phyloP scores from a whole-genome alignment of 2,113 vertebrate genomes.

The Hyperoodon ampullatus region DNA sequence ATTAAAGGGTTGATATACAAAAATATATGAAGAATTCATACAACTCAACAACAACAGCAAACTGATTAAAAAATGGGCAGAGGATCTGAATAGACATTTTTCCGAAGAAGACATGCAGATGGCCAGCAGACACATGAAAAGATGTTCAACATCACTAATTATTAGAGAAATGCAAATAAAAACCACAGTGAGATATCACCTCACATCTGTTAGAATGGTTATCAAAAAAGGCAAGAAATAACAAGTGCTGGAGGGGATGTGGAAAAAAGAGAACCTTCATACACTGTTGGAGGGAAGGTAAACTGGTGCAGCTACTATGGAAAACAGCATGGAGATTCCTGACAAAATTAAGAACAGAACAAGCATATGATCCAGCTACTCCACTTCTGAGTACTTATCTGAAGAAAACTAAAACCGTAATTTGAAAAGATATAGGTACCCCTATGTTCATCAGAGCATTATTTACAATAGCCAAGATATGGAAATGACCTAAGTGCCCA shows the following conservation, averaged over 20 bases:
- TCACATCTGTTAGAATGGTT: neutral
- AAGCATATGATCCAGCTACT: neutral
- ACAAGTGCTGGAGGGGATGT: neutral
- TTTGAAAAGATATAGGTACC: neutral
- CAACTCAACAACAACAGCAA: neutral
- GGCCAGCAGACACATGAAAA: neutral
- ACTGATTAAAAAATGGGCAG: neutral
- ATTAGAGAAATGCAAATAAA: neutral
- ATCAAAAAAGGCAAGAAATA: neutral
- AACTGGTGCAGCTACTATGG: neutral
- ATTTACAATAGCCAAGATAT: neutral
- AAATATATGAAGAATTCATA: neutral
- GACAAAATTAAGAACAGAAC: neutral
- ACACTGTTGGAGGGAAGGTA: neutral
- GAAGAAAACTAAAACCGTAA: neutral
- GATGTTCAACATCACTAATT: neutral
- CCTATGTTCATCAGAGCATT: neutral
- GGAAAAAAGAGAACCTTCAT: neutral
- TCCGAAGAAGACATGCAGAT: neutral
- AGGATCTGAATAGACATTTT: neutral
- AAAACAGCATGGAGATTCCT: neutral
- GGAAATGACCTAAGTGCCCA: neutral
- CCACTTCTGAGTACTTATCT: neutral
- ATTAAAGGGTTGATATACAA: neutral
- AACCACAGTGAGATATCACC: neutral